These are phyloP conservation scores for Poeciliopsis presidionis DNA, from an alignment of 2,797 vertebrate species.

Conservation along the genomic window DNA sequence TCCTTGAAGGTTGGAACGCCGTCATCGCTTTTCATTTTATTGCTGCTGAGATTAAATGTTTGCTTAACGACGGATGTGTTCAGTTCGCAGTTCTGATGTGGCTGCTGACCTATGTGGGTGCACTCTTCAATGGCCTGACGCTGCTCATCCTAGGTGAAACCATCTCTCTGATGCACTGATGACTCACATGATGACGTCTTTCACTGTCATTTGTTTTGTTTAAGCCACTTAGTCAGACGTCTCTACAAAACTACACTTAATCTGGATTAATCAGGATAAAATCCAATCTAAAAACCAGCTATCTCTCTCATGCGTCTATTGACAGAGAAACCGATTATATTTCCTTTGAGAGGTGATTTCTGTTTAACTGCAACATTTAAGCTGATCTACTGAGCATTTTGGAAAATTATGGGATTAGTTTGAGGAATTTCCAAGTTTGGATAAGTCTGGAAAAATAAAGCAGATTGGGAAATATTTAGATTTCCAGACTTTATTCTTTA, in stretches of 20 bases:
- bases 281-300: neutral
- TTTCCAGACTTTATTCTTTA: neutral
- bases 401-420: neutral
- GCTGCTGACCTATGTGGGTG: conserved; percentile 98
- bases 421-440: neutral
- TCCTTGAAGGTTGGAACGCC: conserved; percentile 89
- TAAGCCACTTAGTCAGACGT: neutral
- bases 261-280: neutral
- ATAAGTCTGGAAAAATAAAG: neutral
- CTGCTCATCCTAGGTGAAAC: conserved; percentile 96
- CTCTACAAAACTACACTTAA: neutral
- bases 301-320: neutral
- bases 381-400: neutral
- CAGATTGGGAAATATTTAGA: neutral
- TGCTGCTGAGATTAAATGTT: neutral
- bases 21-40: conserved; percentile 12
- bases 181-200: neutral
- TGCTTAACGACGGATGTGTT: conserved; percentile 20
- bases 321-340: neutral
- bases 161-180: conserved; percentile 7
- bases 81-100: conserved; percentile 99
- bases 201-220: neutral
- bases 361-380: neutral
- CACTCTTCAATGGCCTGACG: conserved; percentile 98
- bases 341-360: neutral